Conservation (phyloP, 2,113 vertebrate species). For the Zosterops borbonicus region DNA sequence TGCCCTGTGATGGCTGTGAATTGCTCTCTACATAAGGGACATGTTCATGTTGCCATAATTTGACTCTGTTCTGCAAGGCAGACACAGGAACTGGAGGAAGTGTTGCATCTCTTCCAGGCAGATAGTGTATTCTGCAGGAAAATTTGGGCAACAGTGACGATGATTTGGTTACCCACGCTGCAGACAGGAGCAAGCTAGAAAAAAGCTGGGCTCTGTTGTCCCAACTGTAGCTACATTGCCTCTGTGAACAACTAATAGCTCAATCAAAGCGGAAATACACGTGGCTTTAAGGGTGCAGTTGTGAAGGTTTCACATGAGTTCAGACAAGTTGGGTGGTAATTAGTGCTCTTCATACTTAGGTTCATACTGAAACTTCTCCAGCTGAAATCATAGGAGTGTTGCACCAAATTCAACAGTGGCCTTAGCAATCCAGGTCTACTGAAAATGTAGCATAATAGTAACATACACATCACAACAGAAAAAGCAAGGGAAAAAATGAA, state of each 20-base stretch:
- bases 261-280: neutral
- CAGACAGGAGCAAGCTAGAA: neutral
- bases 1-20: neutral
- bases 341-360: neutral
- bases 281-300: neutral
- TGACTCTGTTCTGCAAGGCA: neutral
- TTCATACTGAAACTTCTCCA: neutral
- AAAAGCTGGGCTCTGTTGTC: neutral
- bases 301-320: neutral
- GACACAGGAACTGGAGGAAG: neutral
- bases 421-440: neutral
- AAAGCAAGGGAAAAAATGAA: neutral
- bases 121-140: neutral
- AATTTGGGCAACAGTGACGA: neutral
- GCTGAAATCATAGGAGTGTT: neutral
- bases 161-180: neutral
- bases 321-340: neutral
- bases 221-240: rapidly evolving
- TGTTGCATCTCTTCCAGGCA: neutral
- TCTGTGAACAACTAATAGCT: neutral
- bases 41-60: neutral
- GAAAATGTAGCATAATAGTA: neutral
- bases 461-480: neutral
- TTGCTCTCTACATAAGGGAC: neutral
- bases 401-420: neutral